Base-by-base conservation (phyloP, 2,888 invertebrate genomes). In the Archips crataeganus region DNA sequence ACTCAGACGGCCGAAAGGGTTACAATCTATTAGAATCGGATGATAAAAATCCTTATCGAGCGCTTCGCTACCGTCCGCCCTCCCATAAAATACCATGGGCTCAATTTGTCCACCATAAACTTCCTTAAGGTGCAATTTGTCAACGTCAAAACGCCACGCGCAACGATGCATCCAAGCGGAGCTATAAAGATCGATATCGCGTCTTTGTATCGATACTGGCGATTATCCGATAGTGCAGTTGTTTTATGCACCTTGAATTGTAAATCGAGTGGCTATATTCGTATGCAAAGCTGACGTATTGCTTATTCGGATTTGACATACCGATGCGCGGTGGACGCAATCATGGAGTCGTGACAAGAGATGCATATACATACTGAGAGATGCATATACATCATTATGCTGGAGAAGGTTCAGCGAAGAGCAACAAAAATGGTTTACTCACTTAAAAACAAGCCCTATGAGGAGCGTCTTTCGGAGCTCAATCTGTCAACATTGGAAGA, bases 41-140 rank as follows among this genome's bases (percentile, higher is more conserved):
- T 63, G 59, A 76, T 79, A 78, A 77, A 79, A 79, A 75, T 76
- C 76, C 79, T 81, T 84, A 83, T 82, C 84, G 80, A 77, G 76
- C 81, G 84, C 85, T 84, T 84, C 83, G 82, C 77, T 75, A 78
- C 81, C 76, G 77, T 75, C 76, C 78, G 81, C 81, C 73, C 82
- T 79, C 81, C 80, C 83, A 88, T 89, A 90, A 90, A 57, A 90
- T 88, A 88, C 87, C 84, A 87, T 85, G 88, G 85, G 88, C 86
- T 88, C 91, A 93, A 92, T 93, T 93, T 90, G 92, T 91, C 89
- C 81, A 81, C 86, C 84, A 86, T 91, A 91, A 91, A 90, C 79
- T 87, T 82, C 80, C 80, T 83, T 83, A 85, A 88, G 84, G 83
- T 83, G 88, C 88, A 88, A 93, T 93, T 93, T 92, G 92, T 93